Evolutionary conservation across 2,113 vertebrate genomes (phyloP).

Genomic region (Lamprologus callipterus): DNA sequence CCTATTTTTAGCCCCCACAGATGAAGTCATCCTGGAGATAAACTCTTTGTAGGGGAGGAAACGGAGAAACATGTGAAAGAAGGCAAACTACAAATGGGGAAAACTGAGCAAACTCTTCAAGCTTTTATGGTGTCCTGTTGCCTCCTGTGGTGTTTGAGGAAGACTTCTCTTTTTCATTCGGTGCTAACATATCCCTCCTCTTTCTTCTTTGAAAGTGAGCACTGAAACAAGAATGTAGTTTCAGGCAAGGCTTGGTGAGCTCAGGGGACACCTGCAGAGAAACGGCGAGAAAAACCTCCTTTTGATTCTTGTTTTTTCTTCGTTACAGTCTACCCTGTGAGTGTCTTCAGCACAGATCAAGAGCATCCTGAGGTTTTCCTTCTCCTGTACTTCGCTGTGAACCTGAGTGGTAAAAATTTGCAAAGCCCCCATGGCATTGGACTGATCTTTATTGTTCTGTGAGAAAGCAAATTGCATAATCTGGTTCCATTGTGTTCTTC

Average conservation of each 20-base stretch:
- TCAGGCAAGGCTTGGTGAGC: constrained; percentile 20
- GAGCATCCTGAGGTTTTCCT: background rate
- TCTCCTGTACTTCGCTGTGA: background rate
- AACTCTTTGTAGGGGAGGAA: constrained; percentile 1
- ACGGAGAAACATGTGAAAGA: background rate
- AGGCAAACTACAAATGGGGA: background rate
- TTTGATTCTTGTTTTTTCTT: constrained; percentile 33
- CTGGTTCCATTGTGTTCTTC: background rate
- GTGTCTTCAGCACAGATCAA: constrained; percentile 15
- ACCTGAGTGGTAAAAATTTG: background rate
- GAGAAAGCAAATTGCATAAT: background rate
- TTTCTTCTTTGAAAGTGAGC: constrained; percentile 17
- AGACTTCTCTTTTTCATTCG: constrained; percentile 36
- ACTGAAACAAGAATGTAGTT: constrained; percentile 33
- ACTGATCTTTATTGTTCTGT: background rate
- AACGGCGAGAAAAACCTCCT: constrained; percentile 15
- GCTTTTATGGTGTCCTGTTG: background rate
- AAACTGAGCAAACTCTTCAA: background rate
- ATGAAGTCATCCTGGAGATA: constrained; percentile 6
- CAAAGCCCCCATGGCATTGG: background rate
- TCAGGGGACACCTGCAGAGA: constrained; percentile 41
- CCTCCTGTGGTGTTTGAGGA: constrained; percentile 15
- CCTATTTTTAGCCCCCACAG: constrained; percentile 18
- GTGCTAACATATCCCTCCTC: background rate
- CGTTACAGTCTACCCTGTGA: background rate